Evolutionary conservation across 2,797 vertebrate genomes (phyloP), one percentile per base, ranked within the genome.

Genomic region (Percopsis omiscomaycus): DNA sequence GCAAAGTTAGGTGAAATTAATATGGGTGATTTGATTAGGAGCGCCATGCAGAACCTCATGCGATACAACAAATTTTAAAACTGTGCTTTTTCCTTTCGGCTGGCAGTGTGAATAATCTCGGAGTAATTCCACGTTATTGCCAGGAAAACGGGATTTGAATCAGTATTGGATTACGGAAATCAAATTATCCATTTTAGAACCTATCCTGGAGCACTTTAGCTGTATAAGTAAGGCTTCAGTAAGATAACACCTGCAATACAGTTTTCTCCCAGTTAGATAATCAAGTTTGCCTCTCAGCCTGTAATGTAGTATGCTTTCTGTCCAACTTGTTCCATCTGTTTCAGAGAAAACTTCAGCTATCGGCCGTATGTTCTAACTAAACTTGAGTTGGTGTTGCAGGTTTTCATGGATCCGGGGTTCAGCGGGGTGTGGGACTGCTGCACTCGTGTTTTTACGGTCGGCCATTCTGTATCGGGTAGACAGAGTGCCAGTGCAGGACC

Each of bases 1-100:
- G 61, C 16, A n/a, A 82, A 71, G 70, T 61, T 32, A 30, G 10
- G 13, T 22, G 3, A 37, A 53, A 71, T 65, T 73, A 48, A 80
- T 67, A 64, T 48, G 27, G 3, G 11, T 61, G 60, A 29, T 51
- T 55, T 66, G 51, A 80, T 73, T 70, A 64, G 9, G 47, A 59
- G 8, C 55, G 16, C 32, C 64, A 22, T 44, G 30, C 49, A 8
- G 37, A 42, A 42, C 37, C 9, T 42, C 37, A 42, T 42, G 6
- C 9, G 37, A 42, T 42, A 42, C 37, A 42, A 42, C 8, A 42
- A 42, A 37, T 37, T 37, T 60, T 12, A 65, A 71, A 61, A 67
- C 46, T 37, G 55, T 6, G 49, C 11, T 16, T 62, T 52, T 69
- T 48, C 54, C 58, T 72, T 52, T 64, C 48, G 50, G 29, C 22